Evolutionary conservation across 2,888 invertebrate species (phyloP).

Genomic region (Ennomos fuscantarius): DNA sequence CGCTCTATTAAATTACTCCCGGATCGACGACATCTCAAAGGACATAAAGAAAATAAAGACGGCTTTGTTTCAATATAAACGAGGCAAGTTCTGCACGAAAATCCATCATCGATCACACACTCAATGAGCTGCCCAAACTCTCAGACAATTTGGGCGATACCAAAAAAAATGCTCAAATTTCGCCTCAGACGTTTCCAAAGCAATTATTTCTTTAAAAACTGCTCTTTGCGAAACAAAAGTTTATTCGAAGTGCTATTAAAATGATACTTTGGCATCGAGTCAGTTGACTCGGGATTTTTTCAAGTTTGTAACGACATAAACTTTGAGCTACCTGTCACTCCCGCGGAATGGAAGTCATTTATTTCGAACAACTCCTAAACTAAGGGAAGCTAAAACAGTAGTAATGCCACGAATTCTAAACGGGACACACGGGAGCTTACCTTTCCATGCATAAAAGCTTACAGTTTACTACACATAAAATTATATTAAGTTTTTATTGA

Average conservation of each 20-base stretch:
- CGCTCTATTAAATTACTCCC: slow-evolving; percentile 69
- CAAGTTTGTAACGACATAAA: slow-evolving; percentile 62
- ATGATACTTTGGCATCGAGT: slow-evolving; percentile 45
- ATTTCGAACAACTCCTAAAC: slow-evolving; percentile 70
- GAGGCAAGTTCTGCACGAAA: slow-evolving; percentile 38
- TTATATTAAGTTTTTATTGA: slow-evolving; percentile 44
- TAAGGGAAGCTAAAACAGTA: slow-evolving; percentile 63
- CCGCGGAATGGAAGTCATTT: slow-evolving; percentile 68
- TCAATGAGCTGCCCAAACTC: slow-evolving; percentile 44
- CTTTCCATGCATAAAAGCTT: slow-evolving; percentile 37
- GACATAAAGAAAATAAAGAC: slow-evolving; percentile 49
- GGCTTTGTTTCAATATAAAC: slow-evolving; percentile 44
- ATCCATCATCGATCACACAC: slow-evolving; percentile 47
- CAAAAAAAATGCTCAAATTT: slow-evolving; percentile 32
- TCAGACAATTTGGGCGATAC: slow-evolving; percentile 28
- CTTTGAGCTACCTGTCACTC: slow-evolving; percentile 67
- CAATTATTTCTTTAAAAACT: slow-evolving; percentile 46
- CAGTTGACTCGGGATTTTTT: slow-evolving; percentile 50
- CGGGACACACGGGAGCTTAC: slow-evolving; percentile 40
- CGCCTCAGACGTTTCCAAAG: slow-evolving; percentile 32
- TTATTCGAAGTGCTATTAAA: slow-evolving; percentile 51
- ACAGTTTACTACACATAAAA: slow-evolving; percentile 42
- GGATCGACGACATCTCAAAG: slow-evolving; percentile 51
- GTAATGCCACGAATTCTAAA: slow-evolving; percentile 58
- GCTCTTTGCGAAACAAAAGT: slow-evolving; percentile 45